Evolutionary conservation across 2,113 vertebrate genomes (phyloP).

Genomic region (Mesocricetus auratus): DNA sequence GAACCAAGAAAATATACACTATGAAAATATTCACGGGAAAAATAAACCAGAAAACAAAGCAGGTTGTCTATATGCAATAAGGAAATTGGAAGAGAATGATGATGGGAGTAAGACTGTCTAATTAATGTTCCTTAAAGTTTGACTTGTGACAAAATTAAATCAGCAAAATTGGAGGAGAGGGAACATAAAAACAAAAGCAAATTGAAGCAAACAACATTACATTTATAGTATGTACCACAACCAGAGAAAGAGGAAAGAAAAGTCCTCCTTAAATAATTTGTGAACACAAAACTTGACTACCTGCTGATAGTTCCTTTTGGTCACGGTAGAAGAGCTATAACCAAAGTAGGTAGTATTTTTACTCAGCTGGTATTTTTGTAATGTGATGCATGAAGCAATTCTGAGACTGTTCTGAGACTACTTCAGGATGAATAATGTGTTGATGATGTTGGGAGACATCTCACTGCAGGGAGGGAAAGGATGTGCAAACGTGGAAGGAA

Average conservation of each 20-base stretch:
- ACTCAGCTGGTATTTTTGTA: slow-evolving; percentile 29
- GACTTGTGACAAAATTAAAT: not conserved
- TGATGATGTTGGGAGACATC: slow-evolving; percentile 5
- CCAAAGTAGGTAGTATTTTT: slow-evolving; percentile 37
- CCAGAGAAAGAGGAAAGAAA: not conserved
- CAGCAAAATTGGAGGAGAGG: not conserved
- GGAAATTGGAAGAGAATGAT: not conserved
- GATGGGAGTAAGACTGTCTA: not conserved
- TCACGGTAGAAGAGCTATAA: not conserved
- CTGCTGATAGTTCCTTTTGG: not conserved
- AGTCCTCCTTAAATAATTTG: not conserved
- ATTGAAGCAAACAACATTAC: not conserved
- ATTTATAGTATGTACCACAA: slow-evolving; percentile 14
- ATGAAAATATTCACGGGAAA: not conserved
- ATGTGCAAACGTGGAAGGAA: not conserved
- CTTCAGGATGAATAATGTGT: slow-evolving; percentile 1
- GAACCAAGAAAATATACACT: not conserved
- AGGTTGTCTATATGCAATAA: not conserved
- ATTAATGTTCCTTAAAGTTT: not conserved
- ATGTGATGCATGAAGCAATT: not conserved
- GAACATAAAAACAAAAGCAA: not conserved
- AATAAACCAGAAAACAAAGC: not conserved
- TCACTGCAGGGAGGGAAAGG: not conserved
- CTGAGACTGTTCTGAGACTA: slow-evolving; percentile 1
- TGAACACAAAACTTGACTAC: slow-evolving; percentile 3